Base-by-base conservation (phyloP, 2,888 invertebrate genomes). In the Gastrophysa polygoni region DNA sequence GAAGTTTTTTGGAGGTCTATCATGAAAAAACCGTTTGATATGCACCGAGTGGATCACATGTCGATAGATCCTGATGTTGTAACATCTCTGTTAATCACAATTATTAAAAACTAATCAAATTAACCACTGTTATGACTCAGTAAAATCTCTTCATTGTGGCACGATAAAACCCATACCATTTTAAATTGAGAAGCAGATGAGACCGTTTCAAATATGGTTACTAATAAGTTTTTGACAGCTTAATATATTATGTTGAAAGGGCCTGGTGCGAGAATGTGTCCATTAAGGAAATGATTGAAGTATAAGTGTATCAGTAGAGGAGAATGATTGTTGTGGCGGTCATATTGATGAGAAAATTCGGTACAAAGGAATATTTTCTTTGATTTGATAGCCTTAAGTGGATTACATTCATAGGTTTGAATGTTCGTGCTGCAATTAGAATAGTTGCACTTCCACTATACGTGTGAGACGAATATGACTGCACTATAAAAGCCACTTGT, bases 81-180 rank as follows among this genome's bases (percentile, higher is more conserved):
- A 63, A 63, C 63, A 61, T 66, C 66, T 63, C 47, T 55, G 46
- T 59, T 66, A 66, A 66, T 67, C 60, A 64, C 60, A 62, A 64
- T 62, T 64, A 64, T 67, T 60, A 64, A 62, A 62, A 62, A 54
- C 57, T 64, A 67, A 67, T 67, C 64, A 61, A 64, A 57, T 67
- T 64, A 64, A 64, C 48, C 67, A 57, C 54, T 67, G 61, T 67
- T 67, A 64, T 67, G 67, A 67, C 64, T 67, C 62, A 59, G 67
- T 61, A 56, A 52, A 57, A 48, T 64, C 62, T 64, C 62, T 57
- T 50, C 51, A 57, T 61, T 61, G 61, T 61, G 38, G 54, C 54
- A 14, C 34, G 20, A 52, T 52, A 52, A 38, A n/a, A n/a, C 17
- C 14, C 10, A 21, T 32, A 38, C 43, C 21, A 10, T 5, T 28